phyloP scores from a whole-genome alignment of 2,888 invertebrate species.

The Pterobdella sp. region DNA sequence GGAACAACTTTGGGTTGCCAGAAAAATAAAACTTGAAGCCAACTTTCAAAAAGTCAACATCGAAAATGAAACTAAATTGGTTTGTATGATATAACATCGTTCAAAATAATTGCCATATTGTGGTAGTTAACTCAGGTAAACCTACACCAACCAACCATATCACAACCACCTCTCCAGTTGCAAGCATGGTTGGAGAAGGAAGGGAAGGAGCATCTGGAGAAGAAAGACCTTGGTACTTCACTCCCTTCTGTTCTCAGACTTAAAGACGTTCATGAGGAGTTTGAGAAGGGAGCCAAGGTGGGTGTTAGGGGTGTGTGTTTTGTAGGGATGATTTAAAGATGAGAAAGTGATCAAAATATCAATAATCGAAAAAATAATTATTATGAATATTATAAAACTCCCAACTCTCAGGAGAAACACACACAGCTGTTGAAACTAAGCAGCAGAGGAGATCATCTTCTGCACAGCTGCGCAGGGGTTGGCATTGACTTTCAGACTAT shows the following conservation, averaged over 20 bases:
- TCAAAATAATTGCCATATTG: neutral
- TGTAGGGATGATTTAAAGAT: neutral
- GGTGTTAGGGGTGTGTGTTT: slow-evolving; percentile 43
- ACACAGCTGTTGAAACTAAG: slow-evolving; percentile 69
- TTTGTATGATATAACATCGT: slow-evolving; percentile 32
- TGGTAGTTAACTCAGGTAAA: neutral
- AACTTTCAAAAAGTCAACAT: slow-evolving; percentile 67
- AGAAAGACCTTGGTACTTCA: slow-evolving; percentile 65
- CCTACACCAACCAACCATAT: no score
- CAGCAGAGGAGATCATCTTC: slow-evolving; percentile 68
- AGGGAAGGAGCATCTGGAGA: slow-evolving; percentile 48
- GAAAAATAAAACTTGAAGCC: slow-evolving; percentile 70
- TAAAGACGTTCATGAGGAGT: slow-evolving; percentile 63
- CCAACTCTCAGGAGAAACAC: slow-evolving; percentile 58
- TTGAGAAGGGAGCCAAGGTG: slow-evolving; percentile 65
- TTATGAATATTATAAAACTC: neutral
- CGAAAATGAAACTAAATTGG: slow-evolving; percentile 62
- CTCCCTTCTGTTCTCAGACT: slow-evolving; percentile 62
- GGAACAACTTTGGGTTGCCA: slow-evolving; percentile 59
- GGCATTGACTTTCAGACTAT: slow-evolving; percentile 49
- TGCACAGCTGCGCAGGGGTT: slow-evolving; percentile 61
- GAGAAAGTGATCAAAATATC: neutral
- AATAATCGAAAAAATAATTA: neutral
- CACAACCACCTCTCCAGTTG: slow-evolving; percentile 43
- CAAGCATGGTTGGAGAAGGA: slow-evolving; percentile 48